Evolutionary conservation across 1,140 invertebrate genomes (phyloP), one percentile per base, ranked within the genome.

Genomic region (Atopsyche davidsoni): DNA sequence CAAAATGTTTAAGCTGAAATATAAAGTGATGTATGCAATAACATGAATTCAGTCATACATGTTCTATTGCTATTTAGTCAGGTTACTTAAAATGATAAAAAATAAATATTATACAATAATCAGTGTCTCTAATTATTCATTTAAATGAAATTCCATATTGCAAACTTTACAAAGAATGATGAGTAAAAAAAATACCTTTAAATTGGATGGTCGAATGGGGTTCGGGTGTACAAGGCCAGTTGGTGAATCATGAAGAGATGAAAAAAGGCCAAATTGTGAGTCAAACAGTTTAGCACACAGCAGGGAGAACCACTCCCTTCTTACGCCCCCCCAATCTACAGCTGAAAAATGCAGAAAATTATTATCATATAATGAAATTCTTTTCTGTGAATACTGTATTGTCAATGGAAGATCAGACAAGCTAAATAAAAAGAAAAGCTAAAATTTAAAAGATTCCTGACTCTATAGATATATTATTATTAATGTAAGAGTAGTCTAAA

Each of bases 291-390:
- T 75, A 18, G 81, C 83, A 72, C 91, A 94, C 35, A 94, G 78
- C 47, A 93, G 66, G 59, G 94, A 90, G 69, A 96, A 94, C 92
- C 92, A 96, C 71, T 96, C 93, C 46, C 92, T 79, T 10, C 91
- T 76, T 10, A 96, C 73, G 10, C 92, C 92, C 52, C 92, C 93
- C 89, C 89, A 95, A 73, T 96, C 93, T 55, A 96, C 81, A 40
- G 89, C 88, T 88, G 58, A 21, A 68, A 65, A 53, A n/a, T n/a
- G n/a, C n/a, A n/a, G n/a, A n/a, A n/a, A n/a, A n/a, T n/a, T n/a
- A n/a, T n/a, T n/a, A n/a, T n/a, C n/a, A n/a, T n/a, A n/a, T n/a
- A n/a, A n/a, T n/a, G n/a, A n/a, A n/a, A n/a, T n/a, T n/a, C n/a
- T n/a, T n/a, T n/a, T n/a, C n/a, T n/a, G n/a, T n/a, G n/a, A n/a